phyloP scores from a whole-genome alignment of 2,797 vertebrate species.

The Sebastiscus tertius region DNA sequence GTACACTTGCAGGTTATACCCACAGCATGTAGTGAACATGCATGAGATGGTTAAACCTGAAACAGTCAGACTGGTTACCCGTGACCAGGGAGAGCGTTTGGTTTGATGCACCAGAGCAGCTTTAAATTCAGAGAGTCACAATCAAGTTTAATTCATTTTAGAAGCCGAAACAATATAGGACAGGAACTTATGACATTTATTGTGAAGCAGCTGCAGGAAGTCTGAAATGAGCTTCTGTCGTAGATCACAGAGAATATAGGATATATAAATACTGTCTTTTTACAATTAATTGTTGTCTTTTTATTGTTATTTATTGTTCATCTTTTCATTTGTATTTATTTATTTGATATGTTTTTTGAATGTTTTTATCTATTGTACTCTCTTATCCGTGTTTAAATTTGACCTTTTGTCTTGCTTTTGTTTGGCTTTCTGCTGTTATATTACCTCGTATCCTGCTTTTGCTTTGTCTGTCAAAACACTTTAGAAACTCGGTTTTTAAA shows the following conservation, averaged over 20 bases:
- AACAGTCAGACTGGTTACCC: background rate
- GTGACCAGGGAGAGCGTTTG: background rate
- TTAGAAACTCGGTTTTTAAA: too few relatives aligned
- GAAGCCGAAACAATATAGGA: background rate
- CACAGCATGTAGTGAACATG: background rate
- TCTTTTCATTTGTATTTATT: too few relatives aligned
- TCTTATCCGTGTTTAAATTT: too few relatives aligned
- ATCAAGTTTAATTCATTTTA: background rate
- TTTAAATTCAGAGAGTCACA: background rate
- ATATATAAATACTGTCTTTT: background rate
- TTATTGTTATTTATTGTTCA: too few relatives aligned
- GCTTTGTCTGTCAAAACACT: too few relatives aligned
- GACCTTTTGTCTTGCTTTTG: too few relatives aligned
- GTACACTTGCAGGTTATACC: background rate
- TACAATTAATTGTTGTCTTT: background rate
- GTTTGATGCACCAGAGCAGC: background rate
- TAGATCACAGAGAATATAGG: too few relatives aligned
- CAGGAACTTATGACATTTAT: background rate
- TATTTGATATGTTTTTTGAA: too few relatives aligned
- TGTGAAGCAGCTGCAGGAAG: background rate
- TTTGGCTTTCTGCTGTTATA: too few relatives aligned
- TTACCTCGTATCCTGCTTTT: too few relatives aligned
- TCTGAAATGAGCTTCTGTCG: too few relatives aligned
- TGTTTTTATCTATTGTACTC: too few relatives aligned
- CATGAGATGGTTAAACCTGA: background rate